Evolutionary conservation across 2,797 vertebrate species (phyloP).

Genomic region (Microctenopoma steveboyesi): DNA sequence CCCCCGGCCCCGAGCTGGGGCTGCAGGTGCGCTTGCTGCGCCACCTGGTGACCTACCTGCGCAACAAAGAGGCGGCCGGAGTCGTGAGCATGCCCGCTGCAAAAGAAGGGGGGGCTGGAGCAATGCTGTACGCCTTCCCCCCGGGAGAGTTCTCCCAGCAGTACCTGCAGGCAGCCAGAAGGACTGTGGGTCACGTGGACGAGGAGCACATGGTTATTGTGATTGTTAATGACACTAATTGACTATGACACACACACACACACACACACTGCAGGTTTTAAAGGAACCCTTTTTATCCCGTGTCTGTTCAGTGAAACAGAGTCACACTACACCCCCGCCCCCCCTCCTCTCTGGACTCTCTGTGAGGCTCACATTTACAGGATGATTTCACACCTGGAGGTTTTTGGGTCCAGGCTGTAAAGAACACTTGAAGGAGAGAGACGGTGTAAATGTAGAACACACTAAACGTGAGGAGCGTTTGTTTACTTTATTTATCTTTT

Average conservation of each 20-base stretch:
- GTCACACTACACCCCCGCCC: slow-evolving; percentile 39
- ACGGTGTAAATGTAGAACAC: slow-evolving; percentile 23
- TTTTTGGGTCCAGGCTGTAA: not conserved
- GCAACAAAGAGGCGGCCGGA: slow-evolving; percentile 98
- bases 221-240: slow-evolving; percentile 91
- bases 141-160: slow-evolving; percentile 97
- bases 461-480: slow-evolving; percentile 47
- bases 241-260: slow-evolving; percentile 24
- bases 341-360: not conserved
- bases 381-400: fast-evolving
- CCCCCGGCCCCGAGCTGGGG: slow-evolving; percentile 86
- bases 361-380: not conserved
- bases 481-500: slow-evolving; percentile 42
- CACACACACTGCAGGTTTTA: slow-evolving; percentile 25
- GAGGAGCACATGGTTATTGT: slow-evolving; percentile 98
- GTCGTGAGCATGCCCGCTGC: slow-evolving; percentile 94
- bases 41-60: slow-evolving; percentile 98
- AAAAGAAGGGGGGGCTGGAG: slow-evolving; percentile 89
- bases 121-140: slow-evolving; percentile 97
- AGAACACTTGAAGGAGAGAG: slow-evolving; percentile 18
- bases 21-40: slow-evolving; percentile 95
- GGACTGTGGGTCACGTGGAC: slow-evolving; percentile 92
- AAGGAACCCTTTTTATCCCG: slow-evolving; percentile 27
- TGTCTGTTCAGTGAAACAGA: slow-evolving; percentile 26
- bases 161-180: slow-evolving; percentile 93